phyloP scores from a whole-genome alignment of 2,797 vertebrate species.

The Taeniopygia guttata region DNA sequence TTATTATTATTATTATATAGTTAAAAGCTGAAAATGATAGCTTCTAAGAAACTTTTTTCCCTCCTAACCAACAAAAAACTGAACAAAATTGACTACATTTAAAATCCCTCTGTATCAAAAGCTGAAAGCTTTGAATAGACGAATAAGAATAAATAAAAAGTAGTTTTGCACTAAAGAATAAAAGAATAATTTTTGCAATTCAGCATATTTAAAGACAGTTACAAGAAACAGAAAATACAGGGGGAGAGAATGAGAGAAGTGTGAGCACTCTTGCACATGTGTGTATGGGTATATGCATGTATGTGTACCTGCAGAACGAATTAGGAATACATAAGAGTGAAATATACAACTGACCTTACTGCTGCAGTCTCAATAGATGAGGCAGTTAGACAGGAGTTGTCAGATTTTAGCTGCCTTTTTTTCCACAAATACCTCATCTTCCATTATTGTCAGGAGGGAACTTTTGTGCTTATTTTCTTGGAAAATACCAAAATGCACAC shows the following conservation, averaged over 20 bases:
- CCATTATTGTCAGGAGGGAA: background rate
- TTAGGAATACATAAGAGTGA: background rate
- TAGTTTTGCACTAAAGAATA: background rate
- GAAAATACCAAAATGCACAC: background rate
- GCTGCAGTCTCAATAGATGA: background rate
- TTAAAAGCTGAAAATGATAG: conserved; percentile 29
- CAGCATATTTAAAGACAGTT: background rate
- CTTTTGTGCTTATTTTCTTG: background rate
- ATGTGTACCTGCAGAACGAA: background rate
- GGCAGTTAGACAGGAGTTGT: background rate
- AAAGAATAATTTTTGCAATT: background rate
- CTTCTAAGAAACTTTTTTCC: background rate
- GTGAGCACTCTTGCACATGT: background rate
- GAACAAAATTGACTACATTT: background rate
- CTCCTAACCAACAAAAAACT: background rate
- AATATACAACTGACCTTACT: background rate
- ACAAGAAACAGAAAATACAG: background rate
- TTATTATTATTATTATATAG: background rate
- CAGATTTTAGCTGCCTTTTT: background rate
- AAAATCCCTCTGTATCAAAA: background rate
- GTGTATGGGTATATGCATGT: too few species aligned
- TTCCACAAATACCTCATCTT: background rate
- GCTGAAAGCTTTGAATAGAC: background rate
- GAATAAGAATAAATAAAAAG: background rate
- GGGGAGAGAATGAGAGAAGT: background rate